Percentiles rank a stretch among this genome's conserved stretches.
phyloP scores from a whole-genome alignment of 35 echinoderm and acorn worm genomes.

The Apostichopus parvimensis region DNA sequence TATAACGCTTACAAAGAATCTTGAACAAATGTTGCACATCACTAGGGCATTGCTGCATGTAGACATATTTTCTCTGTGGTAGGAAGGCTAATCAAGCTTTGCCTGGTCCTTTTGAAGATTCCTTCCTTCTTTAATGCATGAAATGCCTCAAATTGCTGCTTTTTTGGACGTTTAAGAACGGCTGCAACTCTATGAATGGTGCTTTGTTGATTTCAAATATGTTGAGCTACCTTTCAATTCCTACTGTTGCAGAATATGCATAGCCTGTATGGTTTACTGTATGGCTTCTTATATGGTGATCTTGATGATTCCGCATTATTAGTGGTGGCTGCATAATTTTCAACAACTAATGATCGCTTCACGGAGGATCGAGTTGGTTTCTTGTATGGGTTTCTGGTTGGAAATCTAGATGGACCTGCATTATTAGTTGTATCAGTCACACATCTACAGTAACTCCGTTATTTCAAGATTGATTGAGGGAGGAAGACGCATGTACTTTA shows the following conservation, averaged over 20 bases:
- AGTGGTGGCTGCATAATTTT: neutral
- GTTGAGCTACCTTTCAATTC: neutral
- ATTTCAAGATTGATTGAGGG: neutral
- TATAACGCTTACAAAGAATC: constrained; percentile 28
- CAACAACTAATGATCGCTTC: neutral
- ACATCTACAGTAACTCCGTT: neutral
- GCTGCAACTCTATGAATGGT: neutral
- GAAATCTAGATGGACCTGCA: neutral
- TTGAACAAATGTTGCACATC: constrained; percentile 8
- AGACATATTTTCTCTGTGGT: neutral
- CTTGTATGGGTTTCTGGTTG: neutral
- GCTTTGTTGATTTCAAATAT: neutral
- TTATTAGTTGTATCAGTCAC: neutral
- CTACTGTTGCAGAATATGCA: neutral
- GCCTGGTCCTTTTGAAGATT: neutral
- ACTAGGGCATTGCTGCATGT: neutral
- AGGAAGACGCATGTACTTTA: neutral
- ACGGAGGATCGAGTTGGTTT: neutral
- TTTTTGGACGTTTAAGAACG: neutral
- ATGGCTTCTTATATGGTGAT: neutral
- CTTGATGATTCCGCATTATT: neutral
- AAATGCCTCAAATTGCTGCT: neutral
- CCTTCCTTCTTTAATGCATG: neutral
- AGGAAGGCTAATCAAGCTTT: neutral
- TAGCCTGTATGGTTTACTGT: neutral